These are phyloP conservation scores for Cairina moschata DNA, from an alignment of 2,113 vertebrate species.

Conservation along the genomic window DNA sequence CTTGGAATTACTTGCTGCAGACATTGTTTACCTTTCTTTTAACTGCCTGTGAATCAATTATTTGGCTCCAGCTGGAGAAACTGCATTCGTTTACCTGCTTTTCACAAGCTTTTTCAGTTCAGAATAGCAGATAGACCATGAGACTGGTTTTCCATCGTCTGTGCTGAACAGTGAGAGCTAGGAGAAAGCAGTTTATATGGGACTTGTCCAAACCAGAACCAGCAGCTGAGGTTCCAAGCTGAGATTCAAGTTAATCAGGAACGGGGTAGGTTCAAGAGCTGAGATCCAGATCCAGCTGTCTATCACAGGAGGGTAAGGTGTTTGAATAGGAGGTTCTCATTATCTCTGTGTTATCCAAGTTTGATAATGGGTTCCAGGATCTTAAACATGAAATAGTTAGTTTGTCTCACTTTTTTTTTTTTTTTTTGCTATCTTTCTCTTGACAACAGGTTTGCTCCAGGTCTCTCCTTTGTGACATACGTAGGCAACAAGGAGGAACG, in stretches of 20 bases:
- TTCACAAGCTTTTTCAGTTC: not conserved
- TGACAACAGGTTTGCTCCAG: constrained; percentile 83
- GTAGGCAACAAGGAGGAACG: constrained; percentile 85
- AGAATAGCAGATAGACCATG: not conserved
- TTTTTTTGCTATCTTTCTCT: not conserved
- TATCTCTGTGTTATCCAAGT: not conserved
- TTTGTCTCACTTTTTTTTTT: not conserved
- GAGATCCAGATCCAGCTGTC: not conserved
- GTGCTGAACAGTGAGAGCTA: not conserved
- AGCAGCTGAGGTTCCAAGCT: not conserved
- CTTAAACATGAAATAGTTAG: not conserved
- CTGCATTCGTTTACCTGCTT: not conserved
- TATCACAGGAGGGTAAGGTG: not conserved
- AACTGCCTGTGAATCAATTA: not conserved
- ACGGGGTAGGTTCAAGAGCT: not conserved
- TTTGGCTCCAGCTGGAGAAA: not conserved
- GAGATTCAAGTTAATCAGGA: not conserved
- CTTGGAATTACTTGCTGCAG: not conserved
- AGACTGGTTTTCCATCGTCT: not conserved
- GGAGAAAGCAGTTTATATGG: not conserved
- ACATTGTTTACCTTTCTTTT: not conserved
- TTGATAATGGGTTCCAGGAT: not conserved
- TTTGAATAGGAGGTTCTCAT: not conserved
- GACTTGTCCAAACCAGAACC: not conserved
- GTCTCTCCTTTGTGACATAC: constrained; percentile 82